Percentiles rank a stretch among this genome's conserved stretches.
These are phyloP conservation scores for Tragelaphus buxtoni DNA, from an alignment of 2,113 vertebrate genomes.

Conservation along the genomic window DNA sequence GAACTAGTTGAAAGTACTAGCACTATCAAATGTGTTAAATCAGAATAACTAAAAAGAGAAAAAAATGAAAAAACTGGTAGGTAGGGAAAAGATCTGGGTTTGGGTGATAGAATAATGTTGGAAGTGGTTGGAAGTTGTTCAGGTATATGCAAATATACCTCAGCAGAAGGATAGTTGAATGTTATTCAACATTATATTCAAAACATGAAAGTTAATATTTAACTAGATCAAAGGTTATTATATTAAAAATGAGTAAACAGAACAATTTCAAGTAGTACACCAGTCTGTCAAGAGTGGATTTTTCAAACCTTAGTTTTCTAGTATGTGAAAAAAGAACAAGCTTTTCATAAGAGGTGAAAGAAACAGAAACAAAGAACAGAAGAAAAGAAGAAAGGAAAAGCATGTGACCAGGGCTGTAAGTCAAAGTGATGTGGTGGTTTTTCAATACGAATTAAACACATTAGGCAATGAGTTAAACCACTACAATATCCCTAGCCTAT, in stretches of 20 bases:
- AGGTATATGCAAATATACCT: neutral
- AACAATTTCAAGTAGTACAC: neutral
- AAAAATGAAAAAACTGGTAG: neutral
- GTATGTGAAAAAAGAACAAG: neutral
- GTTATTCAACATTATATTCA: conserved; percentile 17
- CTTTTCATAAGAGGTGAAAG: neutral
- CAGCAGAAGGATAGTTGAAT: neutral
- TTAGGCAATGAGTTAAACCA: neutral
- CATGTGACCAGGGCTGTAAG: conserved; percentile 21
- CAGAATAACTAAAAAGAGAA: neutral
- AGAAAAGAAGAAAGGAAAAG: neutral
- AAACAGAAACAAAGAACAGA: neutral
- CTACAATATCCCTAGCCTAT: conserved; percentile 6
- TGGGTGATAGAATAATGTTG: neutral
- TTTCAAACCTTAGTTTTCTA: neutral
- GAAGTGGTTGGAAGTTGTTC: neutral
- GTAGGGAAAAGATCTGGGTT: neutral
- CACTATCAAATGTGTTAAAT: neutral
- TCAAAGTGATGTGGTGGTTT: conserved; percentile 39
- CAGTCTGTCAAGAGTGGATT: neutral
- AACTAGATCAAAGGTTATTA: neutral
- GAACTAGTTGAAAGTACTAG: neutral
- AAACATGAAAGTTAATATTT: conserved; percentile 1
- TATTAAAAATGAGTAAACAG: conserved; percentile 24
- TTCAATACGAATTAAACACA: conserved; percentile 62